Evolutionary conservation across 2,797 vertebrate species (phyloP), one percentile per base, ranked within the genome.

Genomic region (Acanthiza pusilla): DNA sequence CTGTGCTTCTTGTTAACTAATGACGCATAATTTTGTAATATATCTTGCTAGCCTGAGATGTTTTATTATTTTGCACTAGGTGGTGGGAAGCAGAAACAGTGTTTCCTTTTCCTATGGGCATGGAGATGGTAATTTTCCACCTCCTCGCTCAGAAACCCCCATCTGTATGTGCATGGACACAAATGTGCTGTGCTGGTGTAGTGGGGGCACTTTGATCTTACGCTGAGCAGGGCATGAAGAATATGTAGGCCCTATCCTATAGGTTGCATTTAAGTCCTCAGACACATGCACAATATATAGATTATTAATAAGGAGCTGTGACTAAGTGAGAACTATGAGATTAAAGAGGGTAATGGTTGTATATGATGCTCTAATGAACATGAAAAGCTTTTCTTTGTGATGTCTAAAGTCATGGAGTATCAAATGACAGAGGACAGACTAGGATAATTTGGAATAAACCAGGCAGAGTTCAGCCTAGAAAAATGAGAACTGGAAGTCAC

Each of bases 1-100:
- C 97, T 97, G 97, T 98, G 94, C 90, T 98, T 96, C 95, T 97
- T 96, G 65, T 96, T 96, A 91, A 89, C 87, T 85, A 66, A 90
- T 51, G 43, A 86, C 29, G 29, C 88, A 25, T 95, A 30, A 34
- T 96, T 91, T 89, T 45, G 10, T 89, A 61, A 66, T 81, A 34
- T 23, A 30, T 90, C 73, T 75, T 51, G 63, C 36, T 71, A 73
- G 55, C 51, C n/a, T 72, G 84, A 77, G 15, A 32, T 78, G 32
- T 61, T 89, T 53, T 54, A 47, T 55, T 78, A 10, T 60, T 90
- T 89, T 81, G 47, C 2, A 1, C 16, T 88, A 43, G 72, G 9
- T 47, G 36, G 34, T 77, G 57, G 48, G 26, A 83, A 81, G 58
- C 23, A 47, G 57, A 76, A 74, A 9, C 14, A 29, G 5, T 78